phyloP scores from a whole-genome alignment of 1,140 invertebrate species.

The Archivesica marissinica region DNA sequence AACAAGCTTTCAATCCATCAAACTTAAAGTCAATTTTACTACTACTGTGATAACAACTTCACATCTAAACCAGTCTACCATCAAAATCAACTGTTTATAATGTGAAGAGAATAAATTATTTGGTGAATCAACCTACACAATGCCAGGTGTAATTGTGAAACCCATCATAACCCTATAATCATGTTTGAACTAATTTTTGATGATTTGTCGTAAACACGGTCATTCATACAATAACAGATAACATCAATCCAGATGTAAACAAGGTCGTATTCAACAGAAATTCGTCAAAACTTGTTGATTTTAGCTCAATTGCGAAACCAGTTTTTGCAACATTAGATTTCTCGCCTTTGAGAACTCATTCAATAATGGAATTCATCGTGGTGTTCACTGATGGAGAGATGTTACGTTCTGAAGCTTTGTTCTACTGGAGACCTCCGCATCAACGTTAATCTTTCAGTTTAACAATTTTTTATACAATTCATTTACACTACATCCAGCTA shows the following conservation, averaged over 20 bases:
- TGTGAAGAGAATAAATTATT: not conserved
- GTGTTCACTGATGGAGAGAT: no score
- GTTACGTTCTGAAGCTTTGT: no score
- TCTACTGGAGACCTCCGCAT: no score
- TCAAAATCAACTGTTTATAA: not conserved
- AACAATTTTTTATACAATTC: no score
- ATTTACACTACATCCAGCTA: no score
- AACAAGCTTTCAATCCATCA: not conserved
- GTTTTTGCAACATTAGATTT: no score
- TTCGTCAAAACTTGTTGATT: not conserved
- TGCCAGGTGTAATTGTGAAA: not conserved
- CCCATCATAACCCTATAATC: not conserved
- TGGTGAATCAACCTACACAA: not conserved
- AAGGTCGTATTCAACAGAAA: not conserved
- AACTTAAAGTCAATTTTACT: not conserved
- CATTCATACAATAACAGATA: not conserved
- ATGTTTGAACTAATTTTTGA: conserved; percentile 11
- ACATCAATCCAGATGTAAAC: not conserved
- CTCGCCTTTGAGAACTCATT: no score
- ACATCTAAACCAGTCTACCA: not conserved
- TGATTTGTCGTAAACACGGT: not conserved
- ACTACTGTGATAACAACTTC: not conserved
- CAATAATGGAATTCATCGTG: no score
- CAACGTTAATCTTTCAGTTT: no score
- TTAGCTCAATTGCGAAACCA: no score